A percentile compares a stretch with the other conserved stretches of the same genome.
Conservation (phyloP, 2,888 invertebrate genomes). For the Aspidapion aeneum region DNA sequence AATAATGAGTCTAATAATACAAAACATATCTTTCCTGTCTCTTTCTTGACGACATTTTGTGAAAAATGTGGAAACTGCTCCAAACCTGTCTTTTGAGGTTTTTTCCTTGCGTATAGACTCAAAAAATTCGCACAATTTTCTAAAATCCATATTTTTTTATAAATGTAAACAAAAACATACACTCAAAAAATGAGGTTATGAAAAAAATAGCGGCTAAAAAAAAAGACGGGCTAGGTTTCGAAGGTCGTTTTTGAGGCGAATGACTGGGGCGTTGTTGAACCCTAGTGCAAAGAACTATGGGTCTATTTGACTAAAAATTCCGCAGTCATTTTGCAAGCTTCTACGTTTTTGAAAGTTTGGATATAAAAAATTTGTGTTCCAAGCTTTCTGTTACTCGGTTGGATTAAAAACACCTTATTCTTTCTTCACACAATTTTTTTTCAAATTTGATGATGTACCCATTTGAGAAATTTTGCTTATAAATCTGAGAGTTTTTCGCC, state of each 20-base stretch:
- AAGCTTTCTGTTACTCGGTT: no score
- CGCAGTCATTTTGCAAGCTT: no score
- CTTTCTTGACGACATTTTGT: slow-evolving; percentile 46
- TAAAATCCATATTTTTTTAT: slow-evolving; percentile 47
- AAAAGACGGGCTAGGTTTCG: background rate
- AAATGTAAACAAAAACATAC: background rate
- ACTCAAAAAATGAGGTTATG: background rate
- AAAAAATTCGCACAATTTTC: slow-evolving; percentile 56
- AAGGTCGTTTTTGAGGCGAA: background rate
- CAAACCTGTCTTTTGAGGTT: slow-evolving; percentile 47
- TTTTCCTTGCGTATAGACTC: slow-evolving; percentile 56
- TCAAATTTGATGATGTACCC: no score
- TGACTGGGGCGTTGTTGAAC: no score
- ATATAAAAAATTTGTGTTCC: no score
- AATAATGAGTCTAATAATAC: slow-evolving; percentile 73
- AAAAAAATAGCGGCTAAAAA: background rate
- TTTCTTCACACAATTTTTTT: no score
- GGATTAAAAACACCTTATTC: no score
- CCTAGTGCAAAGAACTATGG: no score
- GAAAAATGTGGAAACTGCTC: slow-evolving; percentile 24
- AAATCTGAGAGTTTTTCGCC: no score
- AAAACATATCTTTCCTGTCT: slow-evolving; percentile 52
- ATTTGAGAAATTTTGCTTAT: no score
- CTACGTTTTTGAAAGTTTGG: no score
- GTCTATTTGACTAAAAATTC: no score